These are phyloP conservation scores for Junco hyemalis DNA, from an alignment of 2,113 vertebrate species.

Conservation along the genomic window DNA sequence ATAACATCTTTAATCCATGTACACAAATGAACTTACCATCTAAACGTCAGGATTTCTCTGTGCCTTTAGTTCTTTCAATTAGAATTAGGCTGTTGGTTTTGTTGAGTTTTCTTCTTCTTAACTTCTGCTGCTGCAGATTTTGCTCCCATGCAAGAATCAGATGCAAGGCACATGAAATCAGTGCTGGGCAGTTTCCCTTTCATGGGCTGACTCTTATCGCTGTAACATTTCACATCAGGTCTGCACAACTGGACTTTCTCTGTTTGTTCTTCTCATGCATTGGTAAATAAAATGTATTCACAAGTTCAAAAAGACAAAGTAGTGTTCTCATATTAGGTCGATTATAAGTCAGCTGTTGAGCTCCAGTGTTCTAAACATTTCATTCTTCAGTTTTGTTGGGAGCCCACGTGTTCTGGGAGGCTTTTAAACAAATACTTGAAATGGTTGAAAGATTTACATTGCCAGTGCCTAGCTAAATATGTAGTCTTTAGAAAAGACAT, in stretches of 20 bases:
- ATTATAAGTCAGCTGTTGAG: slow-evolving; percentile 69
- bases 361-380: slow-evolving; percentile 71
- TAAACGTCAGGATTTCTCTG: slow-evolving; percentile 10
- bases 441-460: slow-evolving; percentile 84
- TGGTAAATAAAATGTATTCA: slow-evolving; percentile 49
- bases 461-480: slow-evolving; percentile 80
- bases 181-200: neutral
- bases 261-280: slow-evolving; percentile 48
- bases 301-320: slow-evolving; percentile 21
- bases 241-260: slow-evolving; percentile 37
- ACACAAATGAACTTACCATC: neutral
- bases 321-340: slow-evolving; percentile 53
- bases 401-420: slow-evolving; percentile 75
- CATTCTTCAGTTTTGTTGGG: slow-evolving; percentile 73
- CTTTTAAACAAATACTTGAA: slow-evolving; percentile 83
- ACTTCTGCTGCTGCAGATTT: neutral
- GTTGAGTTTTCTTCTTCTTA: neutral
- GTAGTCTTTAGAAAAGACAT: slow-evolving; percentile 81
- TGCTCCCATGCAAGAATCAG: neutral
- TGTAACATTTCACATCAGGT: neutral
- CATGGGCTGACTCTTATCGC: neutral
- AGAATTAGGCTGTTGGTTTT: neutral
- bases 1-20: neutral
- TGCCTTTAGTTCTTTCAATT: neutral
- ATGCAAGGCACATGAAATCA: neutral